These are phyloP conservation scores for Ophion ventricosus DNA, from an alignment of 2,888 invertebrate species.

Conservation along the genomic window DNA sequence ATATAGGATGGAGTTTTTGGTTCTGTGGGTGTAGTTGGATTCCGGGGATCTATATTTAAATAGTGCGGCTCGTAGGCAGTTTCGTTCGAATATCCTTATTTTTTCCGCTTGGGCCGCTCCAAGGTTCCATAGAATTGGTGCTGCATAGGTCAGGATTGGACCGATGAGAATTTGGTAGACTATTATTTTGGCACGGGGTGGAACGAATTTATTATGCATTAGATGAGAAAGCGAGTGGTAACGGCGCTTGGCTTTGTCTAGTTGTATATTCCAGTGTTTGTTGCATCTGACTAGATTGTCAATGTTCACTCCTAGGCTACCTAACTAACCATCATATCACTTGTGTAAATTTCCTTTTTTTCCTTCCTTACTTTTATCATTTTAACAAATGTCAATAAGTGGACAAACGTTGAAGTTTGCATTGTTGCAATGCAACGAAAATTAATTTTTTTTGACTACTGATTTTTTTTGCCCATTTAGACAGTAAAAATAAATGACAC, in stretches of 20 bases:
- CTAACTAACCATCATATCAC: no score
- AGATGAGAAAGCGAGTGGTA: not conserved
- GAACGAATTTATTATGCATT: constrained; percentile 49
- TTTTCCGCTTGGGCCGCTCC: constrained; percentile 60
- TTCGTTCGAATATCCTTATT: constrained; percentile 56
- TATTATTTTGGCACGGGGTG: constrained; percentile 53
- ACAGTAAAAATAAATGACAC: no score
- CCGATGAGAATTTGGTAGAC: constrained; percentile 58
- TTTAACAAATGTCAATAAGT: no score
- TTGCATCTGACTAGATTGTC: constrained; percentile 35
- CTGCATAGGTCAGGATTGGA: constrained; percentile 45
- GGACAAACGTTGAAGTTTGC: no score
- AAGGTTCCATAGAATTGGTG: constrained; percentile 52
- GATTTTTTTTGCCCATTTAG: no score
- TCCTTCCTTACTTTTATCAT: no score
- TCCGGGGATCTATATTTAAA: constrained; percentile 11
- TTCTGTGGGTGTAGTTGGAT: not conserved
- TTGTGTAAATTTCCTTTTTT: no score
- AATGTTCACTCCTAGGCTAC: constrained; percentile 47
- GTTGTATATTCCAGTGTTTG: constrained; percentile 31
- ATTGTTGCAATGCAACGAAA: no score
- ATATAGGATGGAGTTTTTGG: constrained; percentile 47
- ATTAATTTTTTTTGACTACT: no score
- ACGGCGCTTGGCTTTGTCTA: constrained; percentile 30
- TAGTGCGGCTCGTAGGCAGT: constrained; percentile 39